Evolutionary conservation across 2,797 vertebrate genomes (phyloP).

Genomic region (Rhabdomys pumilio): DNA sequence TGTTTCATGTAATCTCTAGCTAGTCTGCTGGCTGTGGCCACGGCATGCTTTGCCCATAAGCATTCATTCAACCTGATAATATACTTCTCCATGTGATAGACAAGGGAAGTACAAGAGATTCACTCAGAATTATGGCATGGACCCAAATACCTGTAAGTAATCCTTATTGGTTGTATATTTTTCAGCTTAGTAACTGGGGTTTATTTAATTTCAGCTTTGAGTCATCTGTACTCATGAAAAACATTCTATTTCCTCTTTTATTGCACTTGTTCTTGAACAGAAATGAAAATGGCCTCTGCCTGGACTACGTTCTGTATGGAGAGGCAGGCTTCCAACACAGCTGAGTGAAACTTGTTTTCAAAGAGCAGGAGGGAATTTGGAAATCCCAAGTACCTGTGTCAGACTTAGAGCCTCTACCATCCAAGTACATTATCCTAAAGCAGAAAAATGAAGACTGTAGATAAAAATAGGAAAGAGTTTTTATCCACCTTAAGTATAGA

Average conservation of each 20-base stretch:
- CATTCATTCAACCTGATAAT: neutral
- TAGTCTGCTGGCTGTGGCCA: neutral
- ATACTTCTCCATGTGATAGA: neutral
- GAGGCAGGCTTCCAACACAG: neutral
- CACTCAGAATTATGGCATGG: neutral
- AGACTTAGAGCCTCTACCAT: slow-evolving; percentile 14
- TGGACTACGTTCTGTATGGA: neutral
- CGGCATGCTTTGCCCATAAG: neutral
- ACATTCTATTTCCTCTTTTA: neutral
- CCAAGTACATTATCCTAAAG: slow-evolving; percentile 44
- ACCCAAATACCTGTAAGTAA: slow-evolving; percentile 44
- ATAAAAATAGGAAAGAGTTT: neutral
- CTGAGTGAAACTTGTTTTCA: slow-evolving; percentile 45
- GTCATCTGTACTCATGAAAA: neutral
- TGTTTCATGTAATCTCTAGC: neutral
- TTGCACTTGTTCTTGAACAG: neutral
- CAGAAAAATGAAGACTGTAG: neutral
- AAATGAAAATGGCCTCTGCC: neutral
- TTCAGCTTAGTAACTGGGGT: slow-evolving; percentile 3
- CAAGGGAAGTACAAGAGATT: neutral
- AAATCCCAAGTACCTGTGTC: slow-evolving; percentile 4
- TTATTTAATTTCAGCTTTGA: slow-evolving; percentile 5
- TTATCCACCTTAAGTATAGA: neutral
- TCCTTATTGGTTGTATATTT: slow-evolving; percentile 13
- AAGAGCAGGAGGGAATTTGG: slow-evolving; percentile 27